A percentile compares a stretch with the other conserved stretches of the same genome.
phyloP scores from a whole-genome alignment of 2,888 invertebrate genomes.

The Antheraea yamamai region DNA sequence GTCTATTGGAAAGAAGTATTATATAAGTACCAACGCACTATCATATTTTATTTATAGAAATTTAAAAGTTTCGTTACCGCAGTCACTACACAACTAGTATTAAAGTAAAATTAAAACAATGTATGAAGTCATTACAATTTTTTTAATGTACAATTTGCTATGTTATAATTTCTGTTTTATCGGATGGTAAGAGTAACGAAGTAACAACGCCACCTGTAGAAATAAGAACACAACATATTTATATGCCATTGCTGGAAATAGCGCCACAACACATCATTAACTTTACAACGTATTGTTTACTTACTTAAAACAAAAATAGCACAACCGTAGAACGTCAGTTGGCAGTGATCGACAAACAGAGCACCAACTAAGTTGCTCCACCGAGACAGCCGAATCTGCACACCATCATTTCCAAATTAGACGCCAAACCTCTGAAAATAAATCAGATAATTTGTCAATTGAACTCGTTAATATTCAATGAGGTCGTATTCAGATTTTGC shows the following conservation, averaged over 20 bases:
- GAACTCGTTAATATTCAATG: too few species aligned
- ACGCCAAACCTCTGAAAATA: not conserved
- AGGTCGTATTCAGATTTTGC: not conserved
- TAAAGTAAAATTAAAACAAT: too few species aligned
- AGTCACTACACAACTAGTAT: not conserved
- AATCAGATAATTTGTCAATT: not conserved
- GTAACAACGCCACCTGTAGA: too few species aligned
- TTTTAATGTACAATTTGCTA: too few species aligned
- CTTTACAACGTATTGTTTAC: not conserved
- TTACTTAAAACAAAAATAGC: constrained; percentile 15
- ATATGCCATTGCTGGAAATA: not conserved
- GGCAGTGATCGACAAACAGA: constrained; percentile 12
- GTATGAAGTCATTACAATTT: too few species aligned
- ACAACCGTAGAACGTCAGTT: constrained; percentile 14
- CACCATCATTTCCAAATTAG: constrained; percentile 15
- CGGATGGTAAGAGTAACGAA: too few species aligned
- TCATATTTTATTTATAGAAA: too few species aligned
- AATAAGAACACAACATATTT: too few species aligned
- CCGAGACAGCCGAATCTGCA: constrained; percentile 11
- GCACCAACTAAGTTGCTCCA: constrained; percentile 16
- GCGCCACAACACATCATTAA: not conserved
- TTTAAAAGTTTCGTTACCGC: too few species aligned
- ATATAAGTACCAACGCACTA: too few species aligned
- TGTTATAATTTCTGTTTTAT: too few species aligned
- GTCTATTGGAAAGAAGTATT: too few species aligned